These are phyloP conservation scores for Aphis gossypii DNA, from an alignment of 1,140 invertebrate species.

Conservation along the genomic window DNA sequence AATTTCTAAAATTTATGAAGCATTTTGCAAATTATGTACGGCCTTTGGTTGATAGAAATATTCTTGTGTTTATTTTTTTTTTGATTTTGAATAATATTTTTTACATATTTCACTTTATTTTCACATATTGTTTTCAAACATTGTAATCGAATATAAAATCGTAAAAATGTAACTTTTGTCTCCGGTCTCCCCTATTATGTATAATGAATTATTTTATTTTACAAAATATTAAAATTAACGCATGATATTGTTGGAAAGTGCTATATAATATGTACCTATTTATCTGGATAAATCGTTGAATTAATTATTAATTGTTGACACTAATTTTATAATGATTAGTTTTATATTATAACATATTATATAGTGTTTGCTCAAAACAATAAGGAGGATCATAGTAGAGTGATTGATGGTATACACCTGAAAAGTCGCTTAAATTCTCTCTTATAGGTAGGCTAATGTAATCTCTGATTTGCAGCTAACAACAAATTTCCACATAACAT, in stretches of 20 bases:
- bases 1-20: too few species aligned
- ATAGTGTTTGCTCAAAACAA: not conserved
- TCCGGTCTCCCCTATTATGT: too few species aligned
- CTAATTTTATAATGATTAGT: slow-evolving; percentile 2
- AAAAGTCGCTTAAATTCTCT: slow-evolving; percentile 24
- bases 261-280: not conserved
- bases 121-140: too few species aligned
- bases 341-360: not conserved
- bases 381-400: not conserved
- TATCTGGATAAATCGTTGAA: not conserved
- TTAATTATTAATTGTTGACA: not conserved
- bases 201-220: not conserved
- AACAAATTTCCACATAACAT: not conserved
- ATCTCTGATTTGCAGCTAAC: slow-evolving; percentile 28
- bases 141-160: too few species aligned
- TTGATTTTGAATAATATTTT: too few species aligned
- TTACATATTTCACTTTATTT: too few species aligned
- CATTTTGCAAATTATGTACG: too few species aligned
- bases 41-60: too few species aligned
- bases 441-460: not conserved
- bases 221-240: not conserved
- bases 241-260: not conserved
- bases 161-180: too few species aligned
- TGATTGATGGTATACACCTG: slow-evolving; percentile 41
- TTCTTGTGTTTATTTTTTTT: too few species aligned